phyloP scores from a whole-genome alignment of 2,797 vertebrate genomes.

The Vespertilio murinus region DNA sequence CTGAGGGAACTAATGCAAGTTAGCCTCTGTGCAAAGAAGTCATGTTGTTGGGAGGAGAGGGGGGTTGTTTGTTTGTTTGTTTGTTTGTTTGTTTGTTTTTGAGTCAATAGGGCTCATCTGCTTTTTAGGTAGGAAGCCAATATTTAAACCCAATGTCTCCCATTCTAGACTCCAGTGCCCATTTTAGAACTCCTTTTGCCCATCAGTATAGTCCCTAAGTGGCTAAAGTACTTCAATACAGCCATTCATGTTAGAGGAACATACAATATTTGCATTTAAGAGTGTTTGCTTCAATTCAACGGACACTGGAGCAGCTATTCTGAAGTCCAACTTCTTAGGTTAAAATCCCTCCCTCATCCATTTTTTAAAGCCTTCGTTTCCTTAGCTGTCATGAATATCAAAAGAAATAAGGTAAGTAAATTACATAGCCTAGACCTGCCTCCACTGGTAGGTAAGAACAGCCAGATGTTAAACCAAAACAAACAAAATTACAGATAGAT shows the following conservation, averaged over 20 bases:
- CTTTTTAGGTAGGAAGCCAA: neutral
- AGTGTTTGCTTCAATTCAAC: neutral
- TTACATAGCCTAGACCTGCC: neutral
- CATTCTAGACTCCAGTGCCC: neutral
- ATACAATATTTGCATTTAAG: neutral
- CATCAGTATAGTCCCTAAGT: neutral
- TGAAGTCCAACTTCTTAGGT: neutral
- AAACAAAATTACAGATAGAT: neutral
- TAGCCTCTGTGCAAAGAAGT: neutral
- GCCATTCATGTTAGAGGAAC: neutral
- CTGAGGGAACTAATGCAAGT: neutral
- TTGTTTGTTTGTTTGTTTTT: neutral
- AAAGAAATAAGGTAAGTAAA: neutral
- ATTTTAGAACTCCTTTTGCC: neutral
- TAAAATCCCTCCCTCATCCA: neutral
- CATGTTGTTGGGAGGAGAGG: fast-evolving
- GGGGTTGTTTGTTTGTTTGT: neutral
- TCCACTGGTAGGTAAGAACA: neutral
- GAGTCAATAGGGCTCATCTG: neutral
- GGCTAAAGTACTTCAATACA: neutral
- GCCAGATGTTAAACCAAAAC: neutral
- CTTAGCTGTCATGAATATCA: neutral
- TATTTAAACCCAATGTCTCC: neutral
- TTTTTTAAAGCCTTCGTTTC: slow-evolving; percentile 24
- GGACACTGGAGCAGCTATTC: neutral